Conservation (phyloP, 2,113 vertebrate genomes). For the Amazona vittata region DNA sequence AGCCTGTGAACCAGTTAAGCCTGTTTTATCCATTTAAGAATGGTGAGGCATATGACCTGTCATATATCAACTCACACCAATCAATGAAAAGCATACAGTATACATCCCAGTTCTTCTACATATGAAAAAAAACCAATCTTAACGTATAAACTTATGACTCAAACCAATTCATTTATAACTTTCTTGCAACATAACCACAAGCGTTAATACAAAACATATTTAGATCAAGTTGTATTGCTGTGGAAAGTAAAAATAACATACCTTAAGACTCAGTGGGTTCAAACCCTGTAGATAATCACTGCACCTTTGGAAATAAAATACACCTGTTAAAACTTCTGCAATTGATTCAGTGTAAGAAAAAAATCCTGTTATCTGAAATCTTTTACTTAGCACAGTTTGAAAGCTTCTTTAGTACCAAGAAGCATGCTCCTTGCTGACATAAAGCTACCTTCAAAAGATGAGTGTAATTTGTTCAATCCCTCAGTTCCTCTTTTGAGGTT, state of each 20-base stretch:
- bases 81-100: neutral
- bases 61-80: neutral
- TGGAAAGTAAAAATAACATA: neutral
- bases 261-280: neutral
- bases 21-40: neutral
- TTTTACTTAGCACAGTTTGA: neutral
- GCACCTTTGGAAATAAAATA: constrained; percentile 41
- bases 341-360: neutral
- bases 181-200: neutral
- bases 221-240: neutral
- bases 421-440: neutral
- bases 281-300: neutral
- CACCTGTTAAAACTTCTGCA: neutral
- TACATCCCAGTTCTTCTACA: neutral
- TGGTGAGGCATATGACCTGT: neutral
- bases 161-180: neutral
- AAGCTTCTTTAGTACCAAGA: neutral
- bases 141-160: neutral
- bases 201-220: neutral
- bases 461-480: neutral
- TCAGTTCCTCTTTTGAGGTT: neutral
- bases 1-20: neutral
- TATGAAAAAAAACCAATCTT: neutral
- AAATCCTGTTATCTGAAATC: neutral
- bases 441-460: neutral